Base-by-base conservation (phyloP, 2,888 invertebrate genomes). In the Ryuthela nishihirai region DNA sequence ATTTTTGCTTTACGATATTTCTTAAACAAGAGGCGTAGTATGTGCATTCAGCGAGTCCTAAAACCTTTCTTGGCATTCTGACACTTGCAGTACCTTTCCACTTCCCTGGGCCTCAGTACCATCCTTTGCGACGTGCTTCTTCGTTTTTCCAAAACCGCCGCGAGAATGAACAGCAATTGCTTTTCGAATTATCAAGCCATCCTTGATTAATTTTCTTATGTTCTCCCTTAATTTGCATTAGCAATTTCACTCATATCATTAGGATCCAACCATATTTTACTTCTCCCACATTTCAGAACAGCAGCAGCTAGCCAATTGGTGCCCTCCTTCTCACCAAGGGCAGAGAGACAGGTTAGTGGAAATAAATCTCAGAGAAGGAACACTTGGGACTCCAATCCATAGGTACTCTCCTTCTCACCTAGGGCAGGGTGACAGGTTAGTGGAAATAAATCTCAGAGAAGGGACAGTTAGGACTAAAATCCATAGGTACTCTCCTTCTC, bases 171-270 rank as follows among this genome's bases (percentile, higher is more conserved):
- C 98, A 29, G 95, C 97, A 52, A 97, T 97, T 1, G 99, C 98
- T 74, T 99, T 99, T 78, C 94, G 92, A 76, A 99, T 99, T 73
- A 99, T 99, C 70, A 99, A 82, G 84, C 99, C 99, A 87, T 99
- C 98, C 80, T 98, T 99, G 73, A 99, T 91, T 76, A 99, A 80
- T 77, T 98, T 97, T 70, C 99, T 87, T 77, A 99, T 93, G 79
- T 95, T 97, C 80, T 97, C 97, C 73, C 97, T 94, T 95, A 98
- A 76, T 99, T 99, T 69, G 99, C 98, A 77, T 98, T 98, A 68
- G 95, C 91, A 74, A 99, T 99, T 82, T 99, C 99, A 78, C 93
- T 97, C 73, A 93, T 93, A 84, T 99, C 99, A 81, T 99, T 99
- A 48, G 99, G 99, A 83, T 99, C 99, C 76, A 99, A 83, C 99